Conservation (phyloP, 2,888 invertebrate genomes). For the Polyommatus icarus region DNA sequence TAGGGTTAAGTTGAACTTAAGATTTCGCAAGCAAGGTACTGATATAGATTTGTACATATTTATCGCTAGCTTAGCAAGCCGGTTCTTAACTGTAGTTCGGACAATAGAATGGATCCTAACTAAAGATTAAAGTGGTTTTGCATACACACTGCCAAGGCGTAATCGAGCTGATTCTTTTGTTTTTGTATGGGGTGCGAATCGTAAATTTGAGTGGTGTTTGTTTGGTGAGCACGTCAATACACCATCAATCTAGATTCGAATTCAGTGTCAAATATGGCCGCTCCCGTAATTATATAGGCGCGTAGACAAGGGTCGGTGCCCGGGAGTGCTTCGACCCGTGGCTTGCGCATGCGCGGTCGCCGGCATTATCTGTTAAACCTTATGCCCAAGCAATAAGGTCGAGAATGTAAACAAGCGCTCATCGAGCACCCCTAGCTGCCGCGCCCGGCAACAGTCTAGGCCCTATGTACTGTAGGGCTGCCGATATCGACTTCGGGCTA, state of each 20-base stretch:
- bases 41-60: not conserved
- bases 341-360: slow-evolving; percentile 70
- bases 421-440: slow-evolving; percentile 59
- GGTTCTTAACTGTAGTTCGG: not conserved
- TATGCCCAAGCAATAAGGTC: not conserved
- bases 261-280: slow-evolving; percentile 42
- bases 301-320: slow-evolving; percentile 72
- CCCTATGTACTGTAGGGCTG: not conserved
- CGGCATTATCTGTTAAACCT: slow-evolving; percentile 31
- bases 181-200: not conserved
- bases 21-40: not conserved
- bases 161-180: not conserved
- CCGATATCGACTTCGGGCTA: slow-evolving; percentile 15
- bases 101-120: not conserved
- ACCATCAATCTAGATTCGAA: slow-evolving; percentile 28
- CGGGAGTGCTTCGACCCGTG: slow-evolving; percentile 72
- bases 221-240: not conserved
- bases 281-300: slow-evolving; percentile 49
- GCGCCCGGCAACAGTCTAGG: slow-evolving; percentile 43
- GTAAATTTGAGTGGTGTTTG: not conserved
- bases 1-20: not conserved
- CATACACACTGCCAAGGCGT: too few relatives aligned
- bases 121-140: not conserved
- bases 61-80: not conserved
- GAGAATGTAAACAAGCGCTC: slow-evolving; percentile 43